Percentiles rank a stretch among this genome's conserved stretches.
Conservation (phyloP, 2,888 invertebrate genomes). For the Campoplex nolae region DNA sequence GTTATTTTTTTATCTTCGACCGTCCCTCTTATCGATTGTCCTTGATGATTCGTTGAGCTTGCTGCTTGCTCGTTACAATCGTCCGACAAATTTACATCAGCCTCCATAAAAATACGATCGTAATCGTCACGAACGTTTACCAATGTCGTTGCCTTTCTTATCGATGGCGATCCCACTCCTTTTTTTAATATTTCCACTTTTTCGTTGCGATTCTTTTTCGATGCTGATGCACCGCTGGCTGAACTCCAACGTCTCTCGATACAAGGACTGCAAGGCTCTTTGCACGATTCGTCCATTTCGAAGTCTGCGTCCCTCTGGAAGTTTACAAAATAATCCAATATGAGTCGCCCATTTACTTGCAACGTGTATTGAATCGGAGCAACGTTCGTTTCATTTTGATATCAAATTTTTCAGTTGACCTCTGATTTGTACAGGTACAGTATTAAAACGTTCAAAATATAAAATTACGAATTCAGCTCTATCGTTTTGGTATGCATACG, state of each 20-base stretch:
- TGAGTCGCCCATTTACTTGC: too few relatives aligned
- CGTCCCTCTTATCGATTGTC: constrained; percentile 19
- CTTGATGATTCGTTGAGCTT: constrained; percentile 50
- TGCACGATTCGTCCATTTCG: constrained; percentile 73
- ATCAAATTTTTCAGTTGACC: too few relatives aligned
- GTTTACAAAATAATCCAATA: not conserved
- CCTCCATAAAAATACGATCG: constrained; percentile 79
- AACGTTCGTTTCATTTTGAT: not conserved
- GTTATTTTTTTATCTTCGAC: constrained; percentile 39
- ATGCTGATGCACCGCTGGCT: constrained; percentile 83
- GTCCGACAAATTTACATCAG: constrained; percentile 81
- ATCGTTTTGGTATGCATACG: too few relatives aligned
- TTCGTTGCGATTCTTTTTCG: constrained; percentile 74
- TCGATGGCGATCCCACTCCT: constrained; percentile 71
- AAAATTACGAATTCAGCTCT: too few relatives aligned
- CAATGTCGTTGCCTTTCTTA: constrained; percentile 71
- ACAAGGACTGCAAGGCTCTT: constrained; percentile 75
- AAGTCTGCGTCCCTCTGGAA: constrained; percentile 73
- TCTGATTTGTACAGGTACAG: too few relatives aligned
- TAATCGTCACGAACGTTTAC: constrained; percentile 72
- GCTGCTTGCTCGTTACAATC: constrained; percentile 75
- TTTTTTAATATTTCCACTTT: constrained; percentile 70
- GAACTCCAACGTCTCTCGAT: constrained; percentile 87
- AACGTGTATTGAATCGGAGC: not conserved
- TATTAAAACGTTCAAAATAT: not conserved